Conservation (phyloP, 2,888 invertebrate species). For the Agrochola litura region DNA sequence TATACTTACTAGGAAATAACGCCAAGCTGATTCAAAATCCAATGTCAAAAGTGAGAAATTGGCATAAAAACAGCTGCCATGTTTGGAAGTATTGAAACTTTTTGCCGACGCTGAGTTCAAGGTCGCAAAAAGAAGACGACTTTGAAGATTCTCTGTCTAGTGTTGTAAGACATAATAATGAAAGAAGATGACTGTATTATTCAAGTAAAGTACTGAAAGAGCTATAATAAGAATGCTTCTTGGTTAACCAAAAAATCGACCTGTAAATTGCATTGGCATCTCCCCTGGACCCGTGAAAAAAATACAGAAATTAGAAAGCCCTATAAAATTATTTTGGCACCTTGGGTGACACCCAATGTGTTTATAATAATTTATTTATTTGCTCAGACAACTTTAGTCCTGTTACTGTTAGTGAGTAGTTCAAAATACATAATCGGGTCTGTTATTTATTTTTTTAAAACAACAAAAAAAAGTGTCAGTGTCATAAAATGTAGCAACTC, state of each 20-base stretch:
- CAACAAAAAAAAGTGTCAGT: background rate
- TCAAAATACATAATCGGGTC: background rate
- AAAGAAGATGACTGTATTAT: background rate
- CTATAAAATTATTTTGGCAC: too few relatives aligned
- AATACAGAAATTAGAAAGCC: too few relatives aligned
- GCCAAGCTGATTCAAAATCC: background rate
- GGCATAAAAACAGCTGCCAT: conserved; percentile 6
- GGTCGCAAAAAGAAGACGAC: conserved; percentile 2
- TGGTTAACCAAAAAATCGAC: background rate
- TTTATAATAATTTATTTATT: background rate
- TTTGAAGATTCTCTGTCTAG: background rate
- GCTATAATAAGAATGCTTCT: background rate
- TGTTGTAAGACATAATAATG: conserved; percentile 17
- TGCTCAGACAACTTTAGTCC: background rate
- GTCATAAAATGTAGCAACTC: conserved; percentile 5
- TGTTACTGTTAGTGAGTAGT: background rate
- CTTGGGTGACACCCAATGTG: too few relatives aligned
- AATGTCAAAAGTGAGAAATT: background rate
- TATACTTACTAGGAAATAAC: background rate
- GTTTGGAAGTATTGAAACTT: conserved; percentile 1
- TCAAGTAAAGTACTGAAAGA: background rate
- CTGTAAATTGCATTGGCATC: background rate
- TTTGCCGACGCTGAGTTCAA: conserved; percentile 28
- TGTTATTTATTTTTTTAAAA: background rate
- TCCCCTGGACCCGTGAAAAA: background rate